phyloP scores from a whole-genome alignment of 2,888 invertebrate genomes.

The Archips xylosteana region DNA sequence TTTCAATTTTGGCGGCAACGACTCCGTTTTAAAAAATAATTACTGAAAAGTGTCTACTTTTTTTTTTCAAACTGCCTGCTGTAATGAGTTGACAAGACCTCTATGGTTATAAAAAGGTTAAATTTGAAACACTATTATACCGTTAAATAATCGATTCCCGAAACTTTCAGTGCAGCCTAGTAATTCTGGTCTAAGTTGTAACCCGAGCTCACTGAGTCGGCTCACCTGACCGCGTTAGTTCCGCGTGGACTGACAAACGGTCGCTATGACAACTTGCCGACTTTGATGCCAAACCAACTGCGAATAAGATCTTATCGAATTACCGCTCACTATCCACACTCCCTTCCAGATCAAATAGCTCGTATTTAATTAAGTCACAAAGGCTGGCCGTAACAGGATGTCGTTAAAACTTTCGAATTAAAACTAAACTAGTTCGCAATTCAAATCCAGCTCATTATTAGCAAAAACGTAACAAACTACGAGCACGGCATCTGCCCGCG shows the following conservation, averaged over 20 bases:
- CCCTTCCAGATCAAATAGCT: slow-evolving; percentile 19
- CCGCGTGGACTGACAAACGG: slow-evolving; percentile 36
- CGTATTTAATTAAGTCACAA: slow-evolving; percentile 12
- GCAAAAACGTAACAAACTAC: slow-evolving; percentile 37
- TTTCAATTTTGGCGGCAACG: no score
- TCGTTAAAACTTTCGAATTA: background rate
- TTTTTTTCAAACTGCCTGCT: no score
- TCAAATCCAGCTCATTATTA: slow-evolving; percentile 35
- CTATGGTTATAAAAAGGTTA: no score
- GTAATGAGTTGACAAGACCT: no score
- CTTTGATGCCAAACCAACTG: slow-evolving; percentile 46
- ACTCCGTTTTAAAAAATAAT: no score
- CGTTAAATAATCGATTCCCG: no score
- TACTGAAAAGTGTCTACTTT: no score
- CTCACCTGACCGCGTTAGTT: slow-evolving; percentile 40
- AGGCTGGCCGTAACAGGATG: slow-evolving; percentile 2
- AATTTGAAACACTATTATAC: no score
- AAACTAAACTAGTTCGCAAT: slow-evolving; percentile 20
- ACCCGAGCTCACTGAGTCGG: slow-evolving; percentile 17
- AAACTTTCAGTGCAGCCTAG: no score
- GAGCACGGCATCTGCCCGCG: slow-evolving; percentile 33
- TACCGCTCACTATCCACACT: slow-evolving; percentile 18
- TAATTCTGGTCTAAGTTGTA: slow-evolving; percentile 11
- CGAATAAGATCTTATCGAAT: slow-evolving; percentile 39
- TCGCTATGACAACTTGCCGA: slow-evolving; percentile 44